These are phyloP conservation scores for Drosophila mimica DNA, from an alignment of 2,888 invertebrate genomes.

Conservation along the genomic window DNA sequence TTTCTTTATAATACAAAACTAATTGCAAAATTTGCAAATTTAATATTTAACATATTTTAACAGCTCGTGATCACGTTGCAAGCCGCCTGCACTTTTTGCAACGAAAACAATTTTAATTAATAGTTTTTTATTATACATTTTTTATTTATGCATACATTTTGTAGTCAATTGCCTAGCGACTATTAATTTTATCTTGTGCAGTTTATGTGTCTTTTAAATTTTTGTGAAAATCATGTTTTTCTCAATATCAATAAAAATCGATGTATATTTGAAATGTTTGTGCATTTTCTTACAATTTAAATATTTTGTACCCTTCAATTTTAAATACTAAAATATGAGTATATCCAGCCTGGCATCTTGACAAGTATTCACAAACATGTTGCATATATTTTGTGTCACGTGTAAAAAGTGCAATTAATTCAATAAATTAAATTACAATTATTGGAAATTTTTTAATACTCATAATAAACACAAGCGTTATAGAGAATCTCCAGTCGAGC, in stretches of 20 bases:
- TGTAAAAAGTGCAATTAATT: too few relatives aligned
- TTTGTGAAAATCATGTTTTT: too few relatives aligned
- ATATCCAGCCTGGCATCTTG: slow-evolving; percentile 6
- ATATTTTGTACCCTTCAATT: not conserved
- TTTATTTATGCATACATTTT: not conserved
- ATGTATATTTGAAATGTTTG: too few relatives aligned
- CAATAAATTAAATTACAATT: not conserved
- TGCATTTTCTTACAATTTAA: too few relatives aligned
- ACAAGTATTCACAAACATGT: not conserved
- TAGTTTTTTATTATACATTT: not conserved
- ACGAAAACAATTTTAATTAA: not conserved
- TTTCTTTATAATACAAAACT: not conserved
- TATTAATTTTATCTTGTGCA: slow-evolving; percentile 3
- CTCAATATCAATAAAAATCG: too few relatives aligned
- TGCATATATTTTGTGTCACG: not conserved
- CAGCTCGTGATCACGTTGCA: slow-evolving; percentile 46
- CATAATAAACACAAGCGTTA: not conserved
- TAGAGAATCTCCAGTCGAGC: not conserved
- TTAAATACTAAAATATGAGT: not conserved
- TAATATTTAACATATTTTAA: slow-evolving; percentile 47
- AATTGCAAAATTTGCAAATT: not conserved
- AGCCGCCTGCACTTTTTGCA: slow-evolving; percentile 49
- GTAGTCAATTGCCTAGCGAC: not conserved
- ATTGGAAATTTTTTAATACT: not conserved
- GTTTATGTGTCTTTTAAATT: not conserved